Base-by-base conservation (phyloP, 2,113 vertebrate genomes). In the Misgurnus anguillicaudatus region DNA sequence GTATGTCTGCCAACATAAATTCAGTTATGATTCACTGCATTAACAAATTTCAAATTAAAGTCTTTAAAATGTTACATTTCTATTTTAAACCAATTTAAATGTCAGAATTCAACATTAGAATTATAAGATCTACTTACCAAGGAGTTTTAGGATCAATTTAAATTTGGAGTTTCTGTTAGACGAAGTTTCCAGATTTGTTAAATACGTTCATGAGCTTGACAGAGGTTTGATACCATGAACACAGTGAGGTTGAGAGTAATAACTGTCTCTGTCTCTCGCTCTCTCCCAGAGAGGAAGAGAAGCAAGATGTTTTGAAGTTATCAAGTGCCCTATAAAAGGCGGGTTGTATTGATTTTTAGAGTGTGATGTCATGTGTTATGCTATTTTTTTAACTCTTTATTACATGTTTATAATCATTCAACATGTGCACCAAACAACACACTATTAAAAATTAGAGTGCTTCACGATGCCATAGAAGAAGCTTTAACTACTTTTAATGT, bases 311-410 rank as follows among this genome's bases (percentile, higher is more conserved):
- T 74, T 24, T 61, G 57, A 74, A 9, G 19, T 31, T 41, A 6
- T 14, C 47, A 6, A 65, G 17, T 38, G 45, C 31, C 74, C 19
- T 64, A 14, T 24, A 76, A 64, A 75, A 64, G 61, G 74, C 61
- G 17, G 24, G 60, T 39, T 53, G 21, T 76, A 76, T 76, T 76
- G 60, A 64, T 39, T 76, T 64, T 64, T 62, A 39, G 9, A 62
- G 41, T 11, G 3, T 57, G 58, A 5, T 38, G 9, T 64, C 51
- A n/a, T 4, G 7, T 61, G 69, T 17, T 47, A 11, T 61, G 55
- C 19, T 2, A 6, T 61, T 41, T 14, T 16, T 31, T 47, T 17
- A 9, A 58, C 16, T 13, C 2, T 21, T 55, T 13, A 3, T 14
- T 8, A 9, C 57, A 42, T 11, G n/a, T 74, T 4, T 63, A 31